These are phyloP conservation scores for Ispidina picta DNA, from an alignment of 2,797 vertebrate species.

Conservation along the genomic window DNA sequence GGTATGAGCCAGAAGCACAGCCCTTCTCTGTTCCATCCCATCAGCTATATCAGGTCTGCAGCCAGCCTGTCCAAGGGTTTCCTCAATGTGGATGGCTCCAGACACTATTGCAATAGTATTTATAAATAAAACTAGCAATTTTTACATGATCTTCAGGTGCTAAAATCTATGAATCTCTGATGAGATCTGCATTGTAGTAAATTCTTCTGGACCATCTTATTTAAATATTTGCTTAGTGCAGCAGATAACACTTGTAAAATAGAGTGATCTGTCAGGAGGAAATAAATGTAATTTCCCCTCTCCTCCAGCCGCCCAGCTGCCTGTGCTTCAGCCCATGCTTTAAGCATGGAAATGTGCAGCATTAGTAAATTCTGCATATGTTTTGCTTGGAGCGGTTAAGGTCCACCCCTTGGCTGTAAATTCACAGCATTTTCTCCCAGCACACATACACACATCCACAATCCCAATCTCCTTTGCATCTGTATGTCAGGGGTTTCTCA, in stretches of 20 bases:
- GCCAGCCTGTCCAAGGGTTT: background rate
- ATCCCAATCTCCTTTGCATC: background rate
- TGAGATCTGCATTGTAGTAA: conserved; percentile 14
- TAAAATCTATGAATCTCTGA: background rate
- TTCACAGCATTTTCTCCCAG: background rate
- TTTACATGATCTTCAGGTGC: background rate
- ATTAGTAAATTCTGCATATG: background rate
- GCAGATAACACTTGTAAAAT: conserved; percentile 28
- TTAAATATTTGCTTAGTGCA: conserved; percentile 68
- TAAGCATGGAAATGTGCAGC: background rate
- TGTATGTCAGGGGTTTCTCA: conserved; percentile 1
- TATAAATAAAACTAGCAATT: background rate
- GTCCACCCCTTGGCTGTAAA: background rate
- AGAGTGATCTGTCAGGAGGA: conserved; percentile 37
- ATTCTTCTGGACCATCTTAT: conserved; percentile 34
- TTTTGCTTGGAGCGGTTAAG: background rate
- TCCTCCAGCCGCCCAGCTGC: background rate
- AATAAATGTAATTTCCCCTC: conserved; percentile 34
- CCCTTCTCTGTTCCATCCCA: background rate
- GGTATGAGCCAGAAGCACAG: background rate
- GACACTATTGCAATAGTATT: background rate
- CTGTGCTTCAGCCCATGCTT: background rate
- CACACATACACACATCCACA: background rate
- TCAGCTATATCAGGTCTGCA: fast-evolving
- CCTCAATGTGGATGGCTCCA: background rate